Evolutionary conservation across 2,888 invertebrate genomes (phyloP).

Genomic region (Drosophila bunnanda): DNA sequence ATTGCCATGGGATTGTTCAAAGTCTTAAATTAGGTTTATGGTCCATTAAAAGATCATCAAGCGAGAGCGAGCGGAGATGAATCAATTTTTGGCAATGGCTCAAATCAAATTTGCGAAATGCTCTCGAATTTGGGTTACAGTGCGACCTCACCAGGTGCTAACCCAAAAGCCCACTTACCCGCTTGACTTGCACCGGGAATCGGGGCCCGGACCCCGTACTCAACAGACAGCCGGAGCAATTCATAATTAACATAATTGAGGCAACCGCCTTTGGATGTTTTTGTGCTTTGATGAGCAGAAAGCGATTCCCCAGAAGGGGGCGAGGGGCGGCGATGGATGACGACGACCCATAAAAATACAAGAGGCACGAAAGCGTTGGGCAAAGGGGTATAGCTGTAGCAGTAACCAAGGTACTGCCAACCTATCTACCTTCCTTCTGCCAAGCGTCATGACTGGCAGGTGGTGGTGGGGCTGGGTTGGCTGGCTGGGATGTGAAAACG

Average conservation of each 20-base stretch:
- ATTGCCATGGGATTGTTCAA: conserved; percentile 30
- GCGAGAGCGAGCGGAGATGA: conserved; percentile 24
- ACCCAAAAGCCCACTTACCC: conserved; percentile 48
- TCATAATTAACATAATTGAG: conserved; percentile 56
- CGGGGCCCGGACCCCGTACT: not conserved
- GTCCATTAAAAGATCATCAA: conserved; percentile 44
- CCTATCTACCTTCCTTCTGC: not conserved
- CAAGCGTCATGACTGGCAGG: conserved; percentile 4
- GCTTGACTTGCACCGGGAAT: conserved; percentile 26
- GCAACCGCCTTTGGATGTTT: conserved; percentile 52
- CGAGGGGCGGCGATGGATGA: conserved; percentile 24
- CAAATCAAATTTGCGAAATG: conserved; percentile 36
- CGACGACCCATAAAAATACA: conserved; percentile 47
- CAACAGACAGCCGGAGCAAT: conserved; percentile 38
- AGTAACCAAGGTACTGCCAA: conserved; percentile 31
- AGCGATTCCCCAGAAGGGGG: conserved; percentile 27
- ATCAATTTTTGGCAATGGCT: conserved; percentile 36
- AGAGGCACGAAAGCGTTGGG: conserved; percentile 3
- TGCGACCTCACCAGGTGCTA: conserved; percentile 31
- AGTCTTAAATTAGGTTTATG: conserved; percentile 36
- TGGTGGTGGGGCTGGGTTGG: not conserved
- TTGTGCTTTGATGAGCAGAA: conserved; percentile 55
- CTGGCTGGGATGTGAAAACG: conserved; percentile 38
- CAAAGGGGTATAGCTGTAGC: conserved; percentile 20
- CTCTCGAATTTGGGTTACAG: conserved; percentile 29